Conservation (phyloP, 1,140 invertebrate species). For the Trichomalopsis sarcophagae region DNA sequence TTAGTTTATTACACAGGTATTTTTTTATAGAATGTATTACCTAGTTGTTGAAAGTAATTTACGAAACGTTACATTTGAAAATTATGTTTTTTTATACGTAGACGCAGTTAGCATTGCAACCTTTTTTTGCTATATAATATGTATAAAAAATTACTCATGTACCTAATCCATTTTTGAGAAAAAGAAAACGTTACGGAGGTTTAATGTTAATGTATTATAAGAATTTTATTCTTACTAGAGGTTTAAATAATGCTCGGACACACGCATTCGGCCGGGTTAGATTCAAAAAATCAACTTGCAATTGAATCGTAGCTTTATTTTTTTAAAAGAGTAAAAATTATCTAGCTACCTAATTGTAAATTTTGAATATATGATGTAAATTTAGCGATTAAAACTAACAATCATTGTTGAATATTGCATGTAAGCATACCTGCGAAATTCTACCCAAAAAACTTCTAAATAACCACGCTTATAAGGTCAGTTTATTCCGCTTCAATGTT, state of each 20-base stretch:
- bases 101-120: background rate
- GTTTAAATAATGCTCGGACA: conserved; percentile 17
- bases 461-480: background rate
- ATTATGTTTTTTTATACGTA: conserved; percentile 4
- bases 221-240: conserved; percentile 23
- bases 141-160: conserved; percentile 17
- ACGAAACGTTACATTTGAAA: conserved; percentile 24
- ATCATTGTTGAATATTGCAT: background rate
- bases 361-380: conserved; percentile 4
- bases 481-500: conserved; percentile 1
- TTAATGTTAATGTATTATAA: conserved; percentile 32
- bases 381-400: background rate
- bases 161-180: conserved; percentile 29
- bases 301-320: conserved; percentile 29
- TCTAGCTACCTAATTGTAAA: conserved; percentile 11
- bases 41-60: conserved; percentile 26
- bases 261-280: background rate
- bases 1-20: background rate
- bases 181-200: conserved; percentile 13
- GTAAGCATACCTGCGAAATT: conserved; percentile 37
- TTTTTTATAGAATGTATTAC: conserved; percentile 16
- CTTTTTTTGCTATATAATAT: conserved; percentile 18
- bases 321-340: conserved; percentile 10
- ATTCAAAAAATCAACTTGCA: conserved; percentile 23
- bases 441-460: conserved; percentile 2